Conservation (phyloP, 2,797 vertebrate species). For the Eulemur mongoz region DNA sequence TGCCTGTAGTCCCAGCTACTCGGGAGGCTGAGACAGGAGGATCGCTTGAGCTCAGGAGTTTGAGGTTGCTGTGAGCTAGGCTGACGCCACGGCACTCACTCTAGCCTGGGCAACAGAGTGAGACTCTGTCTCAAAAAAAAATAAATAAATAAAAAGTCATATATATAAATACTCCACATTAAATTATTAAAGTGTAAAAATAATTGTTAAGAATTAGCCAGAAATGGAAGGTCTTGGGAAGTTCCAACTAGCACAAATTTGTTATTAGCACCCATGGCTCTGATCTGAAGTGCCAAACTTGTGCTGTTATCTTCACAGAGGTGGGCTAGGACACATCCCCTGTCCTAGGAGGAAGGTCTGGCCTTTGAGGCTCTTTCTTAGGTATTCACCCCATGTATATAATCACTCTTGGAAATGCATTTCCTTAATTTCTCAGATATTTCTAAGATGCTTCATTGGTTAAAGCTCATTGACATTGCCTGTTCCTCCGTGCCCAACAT, state of each 20-base stretch:
- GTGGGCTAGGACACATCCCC: background rate
- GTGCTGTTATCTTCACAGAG: background rate
- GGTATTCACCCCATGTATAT: background rate
- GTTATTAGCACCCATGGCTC: background rate
- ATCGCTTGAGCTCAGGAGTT: too few relatives aligned
- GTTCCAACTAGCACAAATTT: background rate
- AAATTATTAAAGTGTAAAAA: background rate
- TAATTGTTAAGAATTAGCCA: background rate
- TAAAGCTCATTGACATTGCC: background rate
- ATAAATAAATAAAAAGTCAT: too few relatives aligned
- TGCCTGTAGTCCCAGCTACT: too few relatives aligned
- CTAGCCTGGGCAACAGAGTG: too few relatives aligned
- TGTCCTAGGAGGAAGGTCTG: background rate
- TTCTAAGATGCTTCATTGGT: background rate
- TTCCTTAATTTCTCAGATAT: background rate
- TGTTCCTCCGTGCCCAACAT: background rate
- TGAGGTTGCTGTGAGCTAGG: too few relatives aligned
- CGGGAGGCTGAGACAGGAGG: too few relatives aligned
- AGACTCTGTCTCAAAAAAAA: too few relatives aligned
- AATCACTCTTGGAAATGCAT: slow-evolving; percentile 1
- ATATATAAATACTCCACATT: too few relatives aligned
- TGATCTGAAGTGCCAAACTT: background rate
- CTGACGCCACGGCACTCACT: too few relatives aligned
- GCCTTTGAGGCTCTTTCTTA: background rate
- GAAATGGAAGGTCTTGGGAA: background rate